Evolutionary conservation across 2,113 vertebrate genomes (phyloP), one percentile per base, ranked within the genome.

Genomic region (Pitta sordida): DNA sequence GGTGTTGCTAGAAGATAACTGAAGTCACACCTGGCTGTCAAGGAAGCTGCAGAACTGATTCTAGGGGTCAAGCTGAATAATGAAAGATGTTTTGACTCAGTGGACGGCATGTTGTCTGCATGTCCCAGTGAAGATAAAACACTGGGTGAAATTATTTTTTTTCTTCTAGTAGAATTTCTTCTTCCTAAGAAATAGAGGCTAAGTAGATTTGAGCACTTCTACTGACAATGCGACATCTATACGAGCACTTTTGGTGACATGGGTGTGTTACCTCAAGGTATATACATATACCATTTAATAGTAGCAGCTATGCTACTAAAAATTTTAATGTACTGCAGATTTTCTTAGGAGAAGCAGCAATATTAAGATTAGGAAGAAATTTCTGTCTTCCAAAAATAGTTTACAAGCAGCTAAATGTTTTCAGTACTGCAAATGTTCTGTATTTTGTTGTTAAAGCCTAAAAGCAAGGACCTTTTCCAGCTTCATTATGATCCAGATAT

Each of bases 241-340:
- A 37, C 0, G 0, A 73, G 6, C 26, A 32, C 24, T 89, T 55
- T 23, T 29, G 13, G 60, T 79, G 30, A 21, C 13, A 4, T 52
- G 17, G 1, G 1, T 76, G 2, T 36, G 30, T 60, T 81, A 39
- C 32, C 7, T 14, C 2, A 4, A 12, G 30, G 3, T 30, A 26
- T 32, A 17, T 53, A 23, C 5, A 2, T 37, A 13, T 27, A 29
- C 4, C 39, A n/a, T 5, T 71, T 59, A 19, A 7, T 53, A 68
- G 20, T 58, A 80, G 34, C 15, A 62, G 21, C 41, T 75, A 3
- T 37, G 3, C 41, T 53, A 56, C 22, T 80, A 5, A 58, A 74
- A 58, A 37, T 16, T 4, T 37, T 59, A 15, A 24, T 13, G 13
- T 64, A 32, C 32, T 58, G 41, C 53, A 74, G 49, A 18, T 11